Evolutionary conservation across 2,113 vertebrate genomes (phyloP), one percentile per base, ranked within the genome.

Genomic region (Ovibos moschatus): DNA sequence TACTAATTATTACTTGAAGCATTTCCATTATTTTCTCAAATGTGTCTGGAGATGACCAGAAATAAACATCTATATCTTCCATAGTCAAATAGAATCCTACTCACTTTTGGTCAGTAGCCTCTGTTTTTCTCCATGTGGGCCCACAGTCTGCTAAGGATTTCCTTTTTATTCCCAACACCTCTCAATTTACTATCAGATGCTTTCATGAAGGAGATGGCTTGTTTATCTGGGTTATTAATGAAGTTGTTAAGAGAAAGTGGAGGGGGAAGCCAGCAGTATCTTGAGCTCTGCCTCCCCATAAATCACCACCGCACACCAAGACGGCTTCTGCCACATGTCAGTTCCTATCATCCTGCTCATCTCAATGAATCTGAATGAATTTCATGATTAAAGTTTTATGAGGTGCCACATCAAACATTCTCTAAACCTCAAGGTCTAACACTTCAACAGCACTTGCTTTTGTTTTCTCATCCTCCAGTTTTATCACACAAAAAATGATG

Each of bases 211-310:
- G 89, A 64, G 71, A 93, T 58, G 86, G 40, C 93, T 97, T 98
- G 90, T 98, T 97, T 98, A 93, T 98, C 96, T 95, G 82, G n/a
- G 86, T 98, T 98, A 97, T 98, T 98, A 98, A 98, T 98, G 95
- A 98, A 98, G 94, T 95, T 97, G 97, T 94, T 98, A 97, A 98
- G 91, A 93, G 91, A 94, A 78, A 36, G 86, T 94, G 33, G 82
- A 96, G 55, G 64, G 67, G 60, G 45, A 94, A 97, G 82, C 93
- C 76, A 87, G 86, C 21, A 91, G 78, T 78, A 81, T 64, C 64
- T 71, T 87, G 50, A 33, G 95, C 85, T 89, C 90, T 90, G 85
- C 88, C 51, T 86, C 50, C 28, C 94, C 97, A 98, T 98, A 98
- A 98, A 98, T 98, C 98, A 98, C 93, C 79, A 89, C 45, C 28